These are phyloP conservation scores for Hoplodrina blanda DNA, from an alignment of 2,888 invertebrate species.

Conservation along the genomic window DNA sequence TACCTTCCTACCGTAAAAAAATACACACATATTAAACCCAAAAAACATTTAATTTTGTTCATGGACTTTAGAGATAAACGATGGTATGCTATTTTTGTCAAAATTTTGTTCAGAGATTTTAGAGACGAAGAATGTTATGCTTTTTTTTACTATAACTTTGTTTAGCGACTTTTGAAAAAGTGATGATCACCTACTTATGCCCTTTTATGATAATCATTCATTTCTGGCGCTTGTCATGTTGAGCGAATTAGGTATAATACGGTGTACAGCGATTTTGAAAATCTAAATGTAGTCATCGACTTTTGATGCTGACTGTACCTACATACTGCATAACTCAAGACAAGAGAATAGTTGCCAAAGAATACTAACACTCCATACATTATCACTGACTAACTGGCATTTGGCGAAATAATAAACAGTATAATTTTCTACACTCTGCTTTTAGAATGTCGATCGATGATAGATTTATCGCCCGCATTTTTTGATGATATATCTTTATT, in stretches of 20 bases:
- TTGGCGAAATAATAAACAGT: background rate
- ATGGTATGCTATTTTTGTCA: background rate
- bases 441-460: background rate
- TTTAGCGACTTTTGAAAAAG: too few species aligned
- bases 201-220: too few species aligned
- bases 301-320: constrained; percentile 4
- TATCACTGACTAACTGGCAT: background rate
- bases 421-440: constrained; percentile 7
- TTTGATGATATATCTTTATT: background rate
- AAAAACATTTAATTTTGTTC: too few species aligned
- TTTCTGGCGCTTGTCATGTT: too few species aligned
- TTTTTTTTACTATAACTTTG: too few species aligned
- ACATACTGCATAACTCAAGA: background rate
- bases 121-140: too few species aligned
- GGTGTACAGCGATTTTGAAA: too few species aligned
- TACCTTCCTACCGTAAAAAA: too few species aligned
- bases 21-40: too few species aligned
- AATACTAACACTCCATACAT: background rate
- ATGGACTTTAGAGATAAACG: background rate
- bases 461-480: background rate
- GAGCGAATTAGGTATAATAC: too few species aligned
- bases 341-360: background rate
- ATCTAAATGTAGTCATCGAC: constrained; percentile 1
- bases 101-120: constrained; percentile 1
- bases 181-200: too few species aligned